Conservation (phyloP, 2,113 vertebrate species). For the Clinocottus analis region DNA sequence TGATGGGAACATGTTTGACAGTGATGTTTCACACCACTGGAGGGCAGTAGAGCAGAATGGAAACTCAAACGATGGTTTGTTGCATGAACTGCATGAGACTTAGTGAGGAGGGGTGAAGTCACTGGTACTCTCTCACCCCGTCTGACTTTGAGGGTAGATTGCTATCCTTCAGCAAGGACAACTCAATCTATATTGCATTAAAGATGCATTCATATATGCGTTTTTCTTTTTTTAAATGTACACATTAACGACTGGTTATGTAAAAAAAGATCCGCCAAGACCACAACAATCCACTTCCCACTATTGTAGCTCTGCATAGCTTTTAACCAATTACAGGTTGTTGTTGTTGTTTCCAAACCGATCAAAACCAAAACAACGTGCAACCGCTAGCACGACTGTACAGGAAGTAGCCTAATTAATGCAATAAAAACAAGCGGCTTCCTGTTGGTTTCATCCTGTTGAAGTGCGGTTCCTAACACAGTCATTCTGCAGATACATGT, state of each 20-base stretch:
- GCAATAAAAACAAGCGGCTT: background rate
- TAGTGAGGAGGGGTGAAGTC: background rate
- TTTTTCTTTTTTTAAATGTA: background rate
- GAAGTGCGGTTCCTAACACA: constrained; percentile 35
- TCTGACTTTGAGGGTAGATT: background rate
- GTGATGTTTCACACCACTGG: constrained; percentile 51
- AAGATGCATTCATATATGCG: background rate
- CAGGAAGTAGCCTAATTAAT: background rate
- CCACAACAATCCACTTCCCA: constrained; percentile 2
- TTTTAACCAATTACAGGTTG: background rate
- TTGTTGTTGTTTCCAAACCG: background rate
- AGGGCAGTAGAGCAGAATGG: constrained; percentile 63
- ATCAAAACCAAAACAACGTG: constrained; percentile 7
- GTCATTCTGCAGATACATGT: constrained; percentile 26
- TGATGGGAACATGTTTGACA: constrained; percentile 22
- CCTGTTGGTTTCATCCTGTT: constrained; percentile 34
- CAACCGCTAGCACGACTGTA: background rate
- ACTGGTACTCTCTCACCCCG: background rate
- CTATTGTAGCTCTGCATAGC: background rate
- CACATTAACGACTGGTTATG: constrained; percentile 9
- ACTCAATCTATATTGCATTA: background rate
- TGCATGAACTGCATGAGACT: background rate
- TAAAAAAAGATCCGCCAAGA: constrained; percentile 15
- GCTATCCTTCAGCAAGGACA: background rate
- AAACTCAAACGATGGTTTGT: background rate